Percentiles rank a stretch among this genome's conserved stretches.
Conservation (phyloP, 1,140 invertebrate genomes). For the Ceratosolen solmsi region DNA sequence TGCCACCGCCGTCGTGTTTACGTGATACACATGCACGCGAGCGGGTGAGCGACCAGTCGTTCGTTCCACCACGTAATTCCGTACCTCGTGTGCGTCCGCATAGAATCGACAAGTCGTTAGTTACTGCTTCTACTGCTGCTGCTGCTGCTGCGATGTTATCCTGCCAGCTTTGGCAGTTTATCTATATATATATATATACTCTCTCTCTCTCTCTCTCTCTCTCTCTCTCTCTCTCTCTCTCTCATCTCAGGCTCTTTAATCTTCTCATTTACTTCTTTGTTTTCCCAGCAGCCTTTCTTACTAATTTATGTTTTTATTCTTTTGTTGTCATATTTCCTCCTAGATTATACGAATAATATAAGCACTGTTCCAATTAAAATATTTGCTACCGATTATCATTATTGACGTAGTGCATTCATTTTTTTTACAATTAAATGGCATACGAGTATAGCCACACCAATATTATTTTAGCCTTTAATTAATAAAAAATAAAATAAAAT, state of each 20-base stretch:
- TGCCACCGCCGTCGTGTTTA: neutral
- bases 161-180: conserved; percentile 16
- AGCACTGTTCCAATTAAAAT: neutral
- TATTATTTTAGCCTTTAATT: too few species aligned
- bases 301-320: neutral
- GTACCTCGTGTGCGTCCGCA: conserved; percentile 8
- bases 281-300: neutral
- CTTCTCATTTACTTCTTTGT: neutral
- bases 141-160: conserved; percentile 15
- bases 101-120: conserved; percentile 34
- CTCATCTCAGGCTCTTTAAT: neutral
- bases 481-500: too few species aligned
- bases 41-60: neutral
- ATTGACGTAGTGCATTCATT: neutral
- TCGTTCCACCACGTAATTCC: neutral
- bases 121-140: too few species aligned
- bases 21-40: neutral
- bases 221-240: neutral
- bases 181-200: neutral
- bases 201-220: neutral
- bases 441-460: too few species aligned
- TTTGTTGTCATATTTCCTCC: neutral
- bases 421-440: too few species aligned
- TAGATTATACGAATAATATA: neutral
- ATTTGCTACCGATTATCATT: neutral